Conservation (phyloP, 2,888 invertebrate species). For the Caenorhabditis macrosperma region DNA sequence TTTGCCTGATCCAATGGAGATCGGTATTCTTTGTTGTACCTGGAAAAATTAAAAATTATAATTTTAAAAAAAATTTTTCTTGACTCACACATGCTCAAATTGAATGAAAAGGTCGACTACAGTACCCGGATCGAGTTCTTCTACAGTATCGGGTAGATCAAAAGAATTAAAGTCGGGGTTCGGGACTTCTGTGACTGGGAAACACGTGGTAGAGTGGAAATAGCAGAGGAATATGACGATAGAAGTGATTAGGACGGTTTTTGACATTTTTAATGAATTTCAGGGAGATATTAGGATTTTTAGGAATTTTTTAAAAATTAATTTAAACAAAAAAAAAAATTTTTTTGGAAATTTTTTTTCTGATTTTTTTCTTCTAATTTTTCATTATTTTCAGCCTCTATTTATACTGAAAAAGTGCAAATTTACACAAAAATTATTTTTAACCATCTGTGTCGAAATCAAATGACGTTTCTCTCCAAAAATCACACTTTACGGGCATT, state of each 20-base stretch:
- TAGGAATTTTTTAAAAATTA: too few relatives aligned
- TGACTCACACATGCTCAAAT: slow-evolving; percentile 26
- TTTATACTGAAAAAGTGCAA: too few relatives aligned
- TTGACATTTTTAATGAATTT: too few relatives aligned
- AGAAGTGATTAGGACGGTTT: too few relatives aligned
- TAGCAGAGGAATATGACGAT: background rate
- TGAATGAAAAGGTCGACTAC: slow-evolving; percentile 25
- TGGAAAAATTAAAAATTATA: slow-evolving; percentile 1
- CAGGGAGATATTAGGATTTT: too few relatives aligned
- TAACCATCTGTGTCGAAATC: too few relatives aligned
- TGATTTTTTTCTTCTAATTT: background rate
- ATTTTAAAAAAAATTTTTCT: background rate
- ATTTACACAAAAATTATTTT: too few relatives aligned
- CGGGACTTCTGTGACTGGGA: slow-evolving; percentile 21
- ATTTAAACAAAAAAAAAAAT: too few relatives aligned
- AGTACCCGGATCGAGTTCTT: slow-evolving; percentile 11
- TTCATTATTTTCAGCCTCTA: background rate
- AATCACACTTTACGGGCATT: too few relatives aligned
- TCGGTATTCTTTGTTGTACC: slow-evolving; percentile 25
- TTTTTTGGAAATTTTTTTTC: too few relatives aligned
- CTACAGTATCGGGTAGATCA: slow-evolving; percentile 27
- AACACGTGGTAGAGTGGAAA: background rate
- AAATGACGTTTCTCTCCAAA: too few relatives aligned
- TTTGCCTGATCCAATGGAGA: slow-evolving; percentile 29
- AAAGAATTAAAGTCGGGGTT: slow-evolving; percentile 16